Conservation (phyloP, 1,140 invertebrate species). For the Aphaenogaster ashmeadi region DNA sequence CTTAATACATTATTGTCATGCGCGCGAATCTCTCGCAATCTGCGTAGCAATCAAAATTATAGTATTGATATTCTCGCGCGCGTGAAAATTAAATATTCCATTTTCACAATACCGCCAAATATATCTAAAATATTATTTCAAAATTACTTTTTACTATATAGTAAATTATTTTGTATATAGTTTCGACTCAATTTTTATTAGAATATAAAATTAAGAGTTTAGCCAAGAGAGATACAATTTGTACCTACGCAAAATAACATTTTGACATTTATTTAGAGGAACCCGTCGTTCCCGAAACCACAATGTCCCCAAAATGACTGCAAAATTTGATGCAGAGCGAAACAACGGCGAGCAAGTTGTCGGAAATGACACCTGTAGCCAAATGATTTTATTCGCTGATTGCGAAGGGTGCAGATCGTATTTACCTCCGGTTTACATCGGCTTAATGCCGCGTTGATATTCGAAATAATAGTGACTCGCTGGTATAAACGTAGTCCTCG, state of each 20-base stretch:
- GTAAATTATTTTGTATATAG: not conserved
- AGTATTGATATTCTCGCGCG: constrained; percentile 28
- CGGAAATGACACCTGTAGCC: constrained; percentile 50
- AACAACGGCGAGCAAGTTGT: constrained; percentile 43
- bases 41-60: constrained; percentile 47
- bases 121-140: constrained; percentile 8
- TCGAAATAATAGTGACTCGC: constrained; percentile 70
- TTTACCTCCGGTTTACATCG: constrained; percentile 62
- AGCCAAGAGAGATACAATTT: not conserved
- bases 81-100: constrained; percentile 38
- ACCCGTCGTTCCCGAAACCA: not conserved
- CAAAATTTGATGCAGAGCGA: constrained; percentile 9
- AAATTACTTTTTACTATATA: constrained; percentile 11
- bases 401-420: constrained; percentile 1
- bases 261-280: constrained; percentile 7
- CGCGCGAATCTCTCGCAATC: constrained; percentile 22
- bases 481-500: constrained; percentile 34
- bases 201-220: not conserved
- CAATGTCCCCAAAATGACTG: constrained; percentile 27
- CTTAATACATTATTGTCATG: constrained; percentile 32
- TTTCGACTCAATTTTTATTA: constrained; percentile 1
- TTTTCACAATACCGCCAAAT: not conserved
- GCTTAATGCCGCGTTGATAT: constrained; percentile 75
- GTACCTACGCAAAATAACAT: not conserved
- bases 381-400: constrained; percentile 65